These are phyloP conservation scores for Microplitis demolitor DNA, from an alignment of 1,140 invertebrate genomes.

Conservation along the genomic window DNA sequence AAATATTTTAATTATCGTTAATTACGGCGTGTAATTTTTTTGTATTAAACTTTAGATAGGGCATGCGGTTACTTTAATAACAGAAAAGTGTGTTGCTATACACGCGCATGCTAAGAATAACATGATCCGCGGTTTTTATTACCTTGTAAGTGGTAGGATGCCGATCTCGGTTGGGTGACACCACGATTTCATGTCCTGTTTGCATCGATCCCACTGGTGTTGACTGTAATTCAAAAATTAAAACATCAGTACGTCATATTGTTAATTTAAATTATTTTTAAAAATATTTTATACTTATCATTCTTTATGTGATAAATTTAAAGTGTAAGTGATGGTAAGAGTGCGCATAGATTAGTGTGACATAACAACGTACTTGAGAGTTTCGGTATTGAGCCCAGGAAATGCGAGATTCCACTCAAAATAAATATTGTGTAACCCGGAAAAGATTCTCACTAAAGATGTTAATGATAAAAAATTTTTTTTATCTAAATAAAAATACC, in stretches of 20 bases:
- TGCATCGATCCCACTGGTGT: conserved; percentile 89
- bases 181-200: conserved; percentile 85
- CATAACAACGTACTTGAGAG: conserved; percentile 22
- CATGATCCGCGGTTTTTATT: conserved; percentile 42
- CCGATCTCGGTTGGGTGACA: conserved; percentile 86
- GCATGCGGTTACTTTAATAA: conserved; percentile 53
- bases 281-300: not conserved
- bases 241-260: not conserved
- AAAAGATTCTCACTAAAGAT: not conserved
- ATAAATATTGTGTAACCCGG: not conserved
- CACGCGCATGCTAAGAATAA: conserved; percentile 42
- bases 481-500: not conserved
- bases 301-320: not conserved
- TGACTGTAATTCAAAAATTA: conserved; percentile 69
- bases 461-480: not conserved
- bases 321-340: too few species aligned
- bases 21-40: conserved; percentile 24
- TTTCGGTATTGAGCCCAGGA: not conserved
- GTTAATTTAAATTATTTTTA: not conserved
- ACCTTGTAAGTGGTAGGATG: conserved; percentile 82
- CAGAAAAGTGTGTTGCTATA: conserved; percentile 27
- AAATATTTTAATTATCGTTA: not conserved
- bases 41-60: conserved; percentile 31
- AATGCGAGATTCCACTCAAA: not conserved
- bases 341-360: not conserved